These are phyloP conservation scores for Sinocyclocheilus maitianheensis DNA, from an alignment of 2,113 vertebrate species.

Conservation along the genomic window DNA sequence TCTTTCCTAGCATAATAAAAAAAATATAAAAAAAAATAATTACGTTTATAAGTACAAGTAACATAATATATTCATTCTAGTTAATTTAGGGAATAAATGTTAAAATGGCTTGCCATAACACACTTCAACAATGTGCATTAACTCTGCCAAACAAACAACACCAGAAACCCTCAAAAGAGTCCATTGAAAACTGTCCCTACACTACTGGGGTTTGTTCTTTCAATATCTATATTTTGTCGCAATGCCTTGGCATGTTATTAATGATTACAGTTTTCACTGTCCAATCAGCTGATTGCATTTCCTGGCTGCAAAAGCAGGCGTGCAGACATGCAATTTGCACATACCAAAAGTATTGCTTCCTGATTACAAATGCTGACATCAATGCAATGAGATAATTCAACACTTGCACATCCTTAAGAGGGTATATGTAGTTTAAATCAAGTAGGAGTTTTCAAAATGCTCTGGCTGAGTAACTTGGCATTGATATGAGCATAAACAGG, in stretches of 20 bases:
- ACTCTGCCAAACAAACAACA: background rate
- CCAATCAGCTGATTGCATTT: slow-evolving; percentile 20
- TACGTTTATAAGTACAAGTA: background rate
- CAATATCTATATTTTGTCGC: background rate
- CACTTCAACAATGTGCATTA: background rate
- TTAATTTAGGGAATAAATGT: background rate
- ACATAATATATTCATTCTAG: background rate
- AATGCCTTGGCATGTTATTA: background rate
- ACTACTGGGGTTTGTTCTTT: background rate
- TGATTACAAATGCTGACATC: background rate
- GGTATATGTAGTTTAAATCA: background rate
- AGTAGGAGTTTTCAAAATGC: background rate
- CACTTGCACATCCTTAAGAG: background rate
- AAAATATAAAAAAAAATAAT: too few relatives aligned
- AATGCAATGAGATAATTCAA: background rate
- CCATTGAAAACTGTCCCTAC: background rate
- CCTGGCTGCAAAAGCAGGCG: background rate
- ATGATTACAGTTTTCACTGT: slow-evolving; percentile 3
- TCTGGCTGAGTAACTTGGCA: background rate
- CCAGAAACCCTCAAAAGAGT: background rate
- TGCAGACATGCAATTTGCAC: background rate
- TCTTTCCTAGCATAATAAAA: too few relatives aligned
- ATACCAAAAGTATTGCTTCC: background rate
- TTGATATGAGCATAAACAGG: background rate
- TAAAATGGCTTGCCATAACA: background rate